phyloP scores from a whole-genome alignment of 2,797 vertebrate genomes.

The Chaetophractus vellerosus region DNA sequence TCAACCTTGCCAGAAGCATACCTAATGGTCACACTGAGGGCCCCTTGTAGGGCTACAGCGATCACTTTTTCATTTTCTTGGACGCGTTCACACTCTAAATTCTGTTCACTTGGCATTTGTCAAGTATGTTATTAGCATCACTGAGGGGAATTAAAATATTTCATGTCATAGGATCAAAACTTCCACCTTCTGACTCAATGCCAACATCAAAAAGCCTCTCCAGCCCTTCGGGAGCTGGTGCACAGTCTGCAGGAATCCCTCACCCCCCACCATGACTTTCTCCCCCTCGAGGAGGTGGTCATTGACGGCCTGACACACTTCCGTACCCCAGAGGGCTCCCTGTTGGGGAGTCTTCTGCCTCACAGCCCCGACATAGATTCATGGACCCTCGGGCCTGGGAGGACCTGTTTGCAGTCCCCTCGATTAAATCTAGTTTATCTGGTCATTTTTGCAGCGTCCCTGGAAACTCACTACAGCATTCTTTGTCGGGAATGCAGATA shows the following conservation, averaged over 20 bases:
- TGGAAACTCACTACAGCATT: not conserved
- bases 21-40: not conserved
- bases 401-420: not conserved
- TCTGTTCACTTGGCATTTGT: conserved; percentile 36
- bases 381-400: not conserved
- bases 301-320: not conserved
- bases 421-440: not conserved
- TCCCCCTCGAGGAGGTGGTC: not conserved
- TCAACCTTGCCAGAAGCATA: not conserved
- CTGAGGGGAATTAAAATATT: conserved; percentile 65
- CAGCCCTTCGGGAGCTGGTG: not conserved
- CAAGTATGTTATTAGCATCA: conserved; percentile 67
- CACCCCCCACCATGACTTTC: conserved; percentile 6
- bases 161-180: conserved; percentile 73
- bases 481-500: not conserved
- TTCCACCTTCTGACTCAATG: conserved; percentile 61
- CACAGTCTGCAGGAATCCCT: not conserved
- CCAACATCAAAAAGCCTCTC: conserved; percentile 37
- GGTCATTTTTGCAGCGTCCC: not conserved
- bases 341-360: not conserved
- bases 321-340: not conserved
- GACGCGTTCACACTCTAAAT: conserved; percentile 28
- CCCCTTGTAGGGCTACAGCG: not conserved
- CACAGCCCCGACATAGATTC: not conserved
- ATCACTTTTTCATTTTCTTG: conserved; percentile 53